Percentiles rank a stretch among this genome's conserved stretches.
phyloP scores from a whole-genome alignment of 1,140 invertebrate genomes.

The Wasmannia auropunctata region DNA sequence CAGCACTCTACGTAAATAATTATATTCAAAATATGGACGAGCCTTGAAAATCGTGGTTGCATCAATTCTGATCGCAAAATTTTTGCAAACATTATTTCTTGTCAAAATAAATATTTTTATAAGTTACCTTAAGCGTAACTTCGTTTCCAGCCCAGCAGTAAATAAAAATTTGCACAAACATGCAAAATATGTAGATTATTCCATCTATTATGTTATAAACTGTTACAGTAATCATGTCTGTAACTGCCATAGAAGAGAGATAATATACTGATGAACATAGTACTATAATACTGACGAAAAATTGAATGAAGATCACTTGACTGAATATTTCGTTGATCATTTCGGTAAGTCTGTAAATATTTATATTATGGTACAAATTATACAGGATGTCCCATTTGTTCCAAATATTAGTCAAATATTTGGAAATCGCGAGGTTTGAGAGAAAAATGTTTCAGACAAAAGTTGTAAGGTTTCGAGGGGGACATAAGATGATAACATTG shows the following conservation, averaged over 20 bases:
- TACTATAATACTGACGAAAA: constrained; percentile 37
- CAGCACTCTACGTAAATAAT: not conserved
- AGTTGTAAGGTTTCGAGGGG: no score
- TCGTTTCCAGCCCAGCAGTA: constrained; percentile 31
- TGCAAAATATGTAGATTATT: no score
- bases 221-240: no score
- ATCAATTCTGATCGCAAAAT: no score
- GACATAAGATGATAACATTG: no score
- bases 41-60: no score
- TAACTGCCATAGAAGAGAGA: not conserved
- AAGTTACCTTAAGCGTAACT: constrained; percentile 4
- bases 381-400: no score
- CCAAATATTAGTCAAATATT: no score
- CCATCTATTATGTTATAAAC: no score
- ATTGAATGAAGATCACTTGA: constrained; percentile 26
- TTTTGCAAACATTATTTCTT: not conserved
- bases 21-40: not conserved
- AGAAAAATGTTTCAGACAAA: no score
- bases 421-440: no score
- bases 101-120: not conserved
- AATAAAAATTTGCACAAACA: constrained; percentile 37
- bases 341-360: constrained; percentile 7
- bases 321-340: not conserved
- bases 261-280: constrained; percentile 1
- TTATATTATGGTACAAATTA: not conserved